phyloP scores from a whole-genome alignment of 1,140 invertebrate species.

The Plectrocnemia conspersa region DNA sequence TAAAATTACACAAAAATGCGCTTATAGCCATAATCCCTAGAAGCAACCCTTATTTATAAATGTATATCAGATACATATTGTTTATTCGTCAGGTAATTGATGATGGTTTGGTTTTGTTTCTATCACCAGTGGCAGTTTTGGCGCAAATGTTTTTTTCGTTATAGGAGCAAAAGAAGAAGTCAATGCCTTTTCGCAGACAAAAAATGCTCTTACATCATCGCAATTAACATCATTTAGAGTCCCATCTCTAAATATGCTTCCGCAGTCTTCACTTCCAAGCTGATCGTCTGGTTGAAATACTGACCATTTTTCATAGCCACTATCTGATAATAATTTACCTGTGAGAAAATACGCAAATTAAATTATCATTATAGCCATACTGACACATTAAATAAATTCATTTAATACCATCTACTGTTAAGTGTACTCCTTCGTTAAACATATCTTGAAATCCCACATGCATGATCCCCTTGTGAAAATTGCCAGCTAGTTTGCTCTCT shows the following conservation, averaged over 20 bases:
- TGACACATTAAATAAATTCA: no score
- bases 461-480: neutral
- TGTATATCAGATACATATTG: neutral
- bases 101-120: no score
- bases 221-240: slow-evolving; percentile 38
- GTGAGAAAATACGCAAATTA: slow-evolving; percentile 6
- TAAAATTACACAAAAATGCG: neutral
- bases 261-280: slow-evolving; percentile 38
- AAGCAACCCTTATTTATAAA: neutral
- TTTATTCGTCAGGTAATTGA: slow-evolving; percentile 3
- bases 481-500: neutral
- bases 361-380: neutral
- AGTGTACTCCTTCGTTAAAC: neutral
- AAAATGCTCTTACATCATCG: slow-evolving; percentile 35
- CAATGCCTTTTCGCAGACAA: slow-evolving; percentile 38
- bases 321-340: slow-evolving; percentile 27
- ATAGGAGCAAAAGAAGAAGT: neutral
- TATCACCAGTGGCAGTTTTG: no score
- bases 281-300: slow-evolving; percentile 27
- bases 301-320: slow-evolving; percentile 40
- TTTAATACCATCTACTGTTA: slow-evolving; percentile 1
- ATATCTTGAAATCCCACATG: slow-evolving; percentile 4
- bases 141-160: neutral
- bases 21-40: neutral
- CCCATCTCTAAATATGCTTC: slow-evolving; percentile 39